phyloP scores from a whole-genome alignment of 2,888 invertebrate species.

The Hirtodrosophila duncani region DNA sequence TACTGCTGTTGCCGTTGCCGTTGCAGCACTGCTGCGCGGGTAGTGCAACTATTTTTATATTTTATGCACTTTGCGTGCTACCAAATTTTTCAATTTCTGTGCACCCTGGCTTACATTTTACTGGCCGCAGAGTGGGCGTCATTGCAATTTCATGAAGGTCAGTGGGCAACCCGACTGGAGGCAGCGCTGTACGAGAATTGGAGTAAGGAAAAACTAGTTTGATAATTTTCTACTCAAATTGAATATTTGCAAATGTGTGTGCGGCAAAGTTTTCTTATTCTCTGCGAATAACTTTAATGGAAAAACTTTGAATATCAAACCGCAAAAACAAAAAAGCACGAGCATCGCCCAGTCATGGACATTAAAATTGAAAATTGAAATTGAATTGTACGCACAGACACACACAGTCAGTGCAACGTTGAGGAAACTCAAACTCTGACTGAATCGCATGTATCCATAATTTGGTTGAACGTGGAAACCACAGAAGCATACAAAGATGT shows the following conservation, averaged over 20 bases:
- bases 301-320: conserved; percentile 69
- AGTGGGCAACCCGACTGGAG: conserved; percentile 28
- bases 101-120: conserved; percentile 18
- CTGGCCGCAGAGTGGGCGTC: conserved; percentile 12
- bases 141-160: conserved; percentile 57
- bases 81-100: conserved; percentile 49
- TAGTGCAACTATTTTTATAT: conserved; percentile 50
- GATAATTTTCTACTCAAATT: conserved; percentile 68
- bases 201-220: conserved; percentile 38
- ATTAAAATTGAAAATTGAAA: conserved; percentile 63
- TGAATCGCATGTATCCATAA: too few species aligned
- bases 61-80: conserved; percentile 69
- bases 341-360: conserved; percentile 28
- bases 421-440: conserved; percentile 1
- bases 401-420: conserved; percentile 8
- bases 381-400: conserved; percentile 48
- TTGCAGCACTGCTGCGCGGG: conserved; percentile 23
- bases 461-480: too few species aligned
- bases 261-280: conserved; percentile 63
- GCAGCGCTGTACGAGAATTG: too few species aligned
- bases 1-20: conserved; percentile 23
- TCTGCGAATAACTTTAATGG: conserved; percentile 69
- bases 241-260: conserved; percentile 61
- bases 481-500: too few species aligned
- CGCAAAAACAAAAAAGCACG: conserved; percentile 49